Evolutionary conservation across 2,888 invertebrate species (phyloP).

Genomic region (Xestia sexstrigata): DNA sequence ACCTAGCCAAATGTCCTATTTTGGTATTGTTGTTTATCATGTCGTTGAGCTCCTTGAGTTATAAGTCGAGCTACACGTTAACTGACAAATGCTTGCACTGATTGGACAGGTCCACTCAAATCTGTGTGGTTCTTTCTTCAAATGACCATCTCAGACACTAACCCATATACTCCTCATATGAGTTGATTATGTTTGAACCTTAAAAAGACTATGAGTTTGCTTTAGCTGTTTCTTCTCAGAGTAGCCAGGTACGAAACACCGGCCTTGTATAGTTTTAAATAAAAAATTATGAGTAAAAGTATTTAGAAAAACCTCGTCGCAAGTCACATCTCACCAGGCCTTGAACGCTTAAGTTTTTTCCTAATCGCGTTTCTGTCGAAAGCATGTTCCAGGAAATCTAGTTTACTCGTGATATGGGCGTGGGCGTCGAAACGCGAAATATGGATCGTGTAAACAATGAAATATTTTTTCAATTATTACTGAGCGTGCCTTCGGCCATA

Average conservation of each 20-base stretch:
- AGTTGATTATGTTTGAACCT: too few species aligned
- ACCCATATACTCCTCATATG: too few species aligned
- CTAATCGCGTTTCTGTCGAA: neutral
- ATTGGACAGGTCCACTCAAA: too few species aligned
- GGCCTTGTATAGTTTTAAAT: neutral
- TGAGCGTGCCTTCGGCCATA: conserved; percentile 25
- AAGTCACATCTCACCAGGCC: neutral
- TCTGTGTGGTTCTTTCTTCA: too few species aligned
- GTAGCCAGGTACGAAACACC: neutral
- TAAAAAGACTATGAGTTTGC: neutral
- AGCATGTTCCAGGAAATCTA: neutral
- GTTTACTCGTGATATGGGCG: neutral
- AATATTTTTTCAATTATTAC: conserved; percentile 33
- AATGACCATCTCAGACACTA: too few species aligned
- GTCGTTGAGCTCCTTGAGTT: too few species aligned
- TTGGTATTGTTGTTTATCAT: too few species aligned
- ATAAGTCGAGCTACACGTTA: too few species aligned
- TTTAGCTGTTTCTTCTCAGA: neutral
- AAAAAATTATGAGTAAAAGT: neutral
- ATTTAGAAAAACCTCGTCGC: neutral
- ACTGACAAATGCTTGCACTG: too few species aligned
- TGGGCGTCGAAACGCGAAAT: neutral
- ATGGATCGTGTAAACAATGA: conserved; percentile 3
- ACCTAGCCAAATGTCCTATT: too few species aligned
- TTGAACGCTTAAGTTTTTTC: neutral